Conservation (phyloP, 1,140 invertebrate genomes). For the Pseudomyrmex flavicornis region DNA sequence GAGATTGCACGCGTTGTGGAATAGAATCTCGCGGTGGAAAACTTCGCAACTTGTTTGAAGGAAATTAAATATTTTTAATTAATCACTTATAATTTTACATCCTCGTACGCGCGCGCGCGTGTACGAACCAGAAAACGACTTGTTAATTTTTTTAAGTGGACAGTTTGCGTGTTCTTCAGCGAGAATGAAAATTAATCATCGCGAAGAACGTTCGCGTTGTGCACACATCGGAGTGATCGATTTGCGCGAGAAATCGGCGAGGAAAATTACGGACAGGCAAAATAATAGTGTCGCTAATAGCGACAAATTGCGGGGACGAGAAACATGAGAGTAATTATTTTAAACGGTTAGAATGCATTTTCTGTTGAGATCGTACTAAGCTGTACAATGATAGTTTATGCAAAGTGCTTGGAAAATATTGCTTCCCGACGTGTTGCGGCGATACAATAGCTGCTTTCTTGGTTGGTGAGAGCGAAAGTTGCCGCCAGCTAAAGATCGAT, state of each 20-base stretch:
- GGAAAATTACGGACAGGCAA: slow-evolving; percentile 1
- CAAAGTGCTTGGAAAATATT: slow-evolving; percentile 37
- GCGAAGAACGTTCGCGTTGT: neutral
- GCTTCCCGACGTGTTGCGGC: slow-evolving; percentile 1
- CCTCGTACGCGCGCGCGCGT: too few species aligned
- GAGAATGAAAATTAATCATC: neutral
- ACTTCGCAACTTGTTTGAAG: neutral
- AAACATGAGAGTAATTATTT: slow-evolving; percentile 49
- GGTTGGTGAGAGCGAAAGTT: slow-evolving; percentile 37
- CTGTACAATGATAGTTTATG: slow-evolving; percentile 31
- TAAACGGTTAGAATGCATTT: slow-evolving; percentile 25
- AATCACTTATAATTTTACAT: too few species aligned
- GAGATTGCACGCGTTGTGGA: neutral
- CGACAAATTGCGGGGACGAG: slow-evolving; percentile 29
- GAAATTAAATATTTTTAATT: too few species aligned
- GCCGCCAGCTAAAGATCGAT: slow-evolving; percentile 7
- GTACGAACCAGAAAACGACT: too few species aligned
- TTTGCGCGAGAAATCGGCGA: neutral
- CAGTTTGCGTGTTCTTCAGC: neutral
- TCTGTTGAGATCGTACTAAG: neutral
- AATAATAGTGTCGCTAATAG: slow-evolving; percentile 38
- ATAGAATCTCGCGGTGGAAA: neutral
- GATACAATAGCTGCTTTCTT: slow-evolving; percentile 18
- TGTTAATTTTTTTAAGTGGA: neutral
- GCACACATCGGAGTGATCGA: neutral